Evolutionary conservation across 37 sponge, comb jelly and placozoan genomes (phyloP).

Genomic region (Beroe forskalii): DNA sequence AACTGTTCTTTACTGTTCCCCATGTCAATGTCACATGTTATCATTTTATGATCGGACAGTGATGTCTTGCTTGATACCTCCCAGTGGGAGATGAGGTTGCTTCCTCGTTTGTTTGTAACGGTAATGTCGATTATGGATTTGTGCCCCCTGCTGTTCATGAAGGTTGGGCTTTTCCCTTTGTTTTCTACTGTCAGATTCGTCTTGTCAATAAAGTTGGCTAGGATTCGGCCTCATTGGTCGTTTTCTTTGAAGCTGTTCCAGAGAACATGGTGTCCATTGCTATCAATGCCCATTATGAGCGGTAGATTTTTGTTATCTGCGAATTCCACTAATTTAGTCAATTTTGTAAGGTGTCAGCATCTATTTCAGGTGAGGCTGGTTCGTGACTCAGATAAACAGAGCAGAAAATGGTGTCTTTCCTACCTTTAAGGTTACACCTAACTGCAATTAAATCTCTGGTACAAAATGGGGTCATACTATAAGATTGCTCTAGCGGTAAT

Average conservation of each 20-base stretch:
- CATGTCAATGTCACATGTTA: neutral
- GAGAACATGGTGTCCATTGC: neutral
- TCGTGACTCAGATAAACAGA: neutral
- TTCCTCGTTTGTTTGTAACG: neutral
- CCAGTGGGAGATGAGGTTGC: neutral
- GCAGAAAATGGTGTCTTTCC: neutral
- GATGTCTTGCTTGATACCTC: neutral
- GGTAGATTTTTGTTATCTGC: neutral
- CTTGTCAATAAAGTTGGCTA: neutral
- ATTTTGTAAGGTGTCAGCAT: neutral
- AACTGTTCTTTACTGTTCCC: neutral
- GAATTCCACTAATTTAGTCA: constrained; percentile 1
- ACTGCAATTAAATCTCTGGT: neutral
- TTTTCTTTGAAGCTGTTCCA: neutral
- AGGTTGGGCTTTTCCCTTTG: neutral
- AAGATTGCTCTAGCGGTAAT: neutral
- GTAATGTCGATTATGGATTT: constrained; percentile 29
- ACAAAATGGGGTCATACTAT: neutral
- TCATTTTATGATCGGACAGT: constrained; percentile 11
- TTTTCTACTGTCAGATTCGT: neutral
- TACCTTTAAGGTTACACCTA: neutral
- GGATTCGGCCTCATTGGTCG: neutral
- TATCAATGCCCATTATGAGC: neutral
- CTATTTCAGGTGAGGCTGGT: neutral
- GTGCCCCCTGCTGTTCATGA: constrained; percentile 4